Evolutionary conservation across 2,797 vertebrate genomes (phyloP), one percentile per base, ranked within the genome.

Genomic region (Cetoscarus ocellatus): DNA sequence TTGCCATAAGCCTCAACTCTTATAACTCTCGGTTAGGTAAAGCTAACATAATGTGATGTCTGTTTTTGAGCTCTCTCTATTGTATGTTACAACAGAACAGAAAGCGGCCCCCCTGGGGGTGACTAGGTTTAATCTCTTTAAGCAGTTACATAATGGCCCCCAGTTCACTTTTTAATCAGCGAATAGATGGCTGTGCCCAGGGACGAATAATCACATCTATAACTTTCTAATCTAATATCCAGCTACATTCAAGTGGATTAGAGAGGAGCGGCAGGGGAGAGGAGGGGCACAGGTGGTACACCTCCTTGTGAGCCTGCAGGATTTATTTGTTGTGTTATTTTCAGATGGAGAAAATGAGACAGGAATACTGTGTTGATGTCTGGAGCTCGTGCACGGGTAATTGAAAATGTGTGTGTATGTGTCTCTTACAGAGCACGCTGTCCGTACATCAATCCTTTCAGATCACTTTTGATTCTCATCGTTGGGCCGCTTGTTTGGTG

Each of bases 181-280:
- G 88, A 91, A 93, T 90, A 93, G 92, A 91, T 89, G 88, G 83
- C 83, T 82, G 82, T 65, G 64, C 86, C 86, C 81, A 57, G 86
- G 84, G 87, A 88, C 84, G 73, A 91, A 93, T 94, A 93, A 93
- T 93, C 92, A 92, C 91, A 92, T 91, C 90, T 92, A 91, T 92
- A 93, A 92, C 88, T 90, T 91, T 91, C 85, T 93, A 91, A 91
- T 92, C 91, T 91, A 91, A 93, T 93, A 92, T 90, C 83, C 82
- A 74, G 86, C 83, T 83, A 88, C 88, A 90, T 91, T 83, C 83
- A 89, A 92, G 86, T 89, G 90, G 93, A 94, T 94, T 93, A 92
- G 73, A 84, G 84, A 60, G 77, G 72, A 74, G 64, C 59, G 7
- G 72, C 0, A 8, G 66, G 76, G 70, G 77, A 73, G 59, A 78